Percentiles rank a stretch among this genome's conserved stretches.
Conservation (phyloP, 2,888 invertebrate genomes). For the Parnassius mnemosyne region DNA sequence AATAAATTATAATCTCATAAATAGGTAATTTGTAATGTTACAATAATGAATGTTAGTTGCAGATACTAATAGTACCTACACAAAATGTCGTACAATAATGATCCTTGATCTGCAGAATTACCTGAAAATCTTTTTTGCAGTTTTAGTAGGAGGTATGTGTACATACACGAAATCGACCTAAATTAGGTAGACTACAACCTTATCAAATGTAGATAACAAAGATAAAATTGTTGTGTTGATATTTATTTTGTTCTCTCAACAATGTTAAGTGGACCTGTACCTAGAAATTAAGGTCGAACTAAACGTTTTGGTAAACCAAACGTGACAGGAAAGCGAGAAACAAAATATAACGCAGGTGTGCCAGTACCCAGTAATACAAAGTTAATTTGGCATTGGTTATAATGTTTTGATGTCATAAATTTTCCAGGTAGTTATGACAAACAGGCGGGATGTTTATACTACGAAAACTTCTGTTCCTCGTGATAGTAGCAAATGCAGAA, state of each 20-base stretch:
- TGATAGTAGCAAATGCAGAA: constrained; percentile 43
- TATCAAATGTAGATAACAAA: constrained; percentile 71
- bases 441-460: constrained; percentile 57
- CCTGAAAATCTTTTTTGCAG: constrained; percentile 28
- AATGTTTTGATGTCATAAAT: constrained; percentile 10
- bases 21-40: too few relatives aligned
- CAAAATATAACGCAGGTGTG: constrained; percentile 46
- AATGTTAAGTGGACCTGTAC: constrained; percentile 20
- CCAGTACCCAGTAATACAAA: constrained; percentile 19
- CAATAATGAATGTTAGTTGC: neutral
- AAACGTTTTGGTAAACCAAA: constrained; percentile 28
- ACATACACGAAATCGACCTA: constrained; percentile 61
- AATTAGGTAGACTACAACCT: constrained; percentile 61
- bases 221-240: constrained; percentile 68
- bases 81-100: neutral
- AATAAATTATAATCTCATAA: too few relatives aligned
- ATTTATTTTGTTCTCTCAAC: constrained; percentile 34
- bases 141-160: constrained; percentile 43
- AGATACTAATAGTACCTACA: constrained; percentile 7
- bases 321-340: constrained; percentile 47
- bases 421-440: constrained; percentile 69
- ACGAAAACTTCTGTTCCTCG: constrained; percentile 45
- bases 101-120: neutral
- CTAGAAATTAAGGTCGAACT: constrained; percentile 18
- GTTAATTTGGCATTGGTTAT: too few relatives aligned